Conservation (phyloP, 2,797 vertebrate genomes). For the Cottoperca gobio region DNA sequence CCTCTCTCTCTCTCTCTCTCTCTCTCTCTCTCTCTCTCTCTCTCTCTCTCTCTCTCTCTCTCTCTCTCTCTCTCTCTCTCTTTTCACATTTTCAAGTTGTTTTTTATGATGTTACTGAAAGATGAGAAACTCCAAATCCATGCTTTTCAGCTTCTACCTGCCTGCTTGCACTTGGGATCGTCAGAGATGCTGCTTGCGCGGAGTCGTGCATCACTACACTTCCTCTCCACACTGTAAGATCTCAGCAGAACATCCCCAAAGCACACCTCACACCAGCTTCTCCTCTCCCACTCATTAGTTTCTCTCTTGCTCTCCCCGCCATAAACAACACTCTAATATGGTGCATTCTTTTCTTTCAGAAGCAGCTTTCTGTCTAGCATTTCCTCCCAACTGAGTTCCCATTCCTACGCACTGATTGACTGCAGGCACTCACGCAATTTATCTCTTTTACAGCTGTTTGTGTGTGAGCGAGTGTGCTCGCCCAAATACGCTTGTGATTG, state of each 20-base stretch:
- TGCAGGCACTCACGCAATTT: slow-evolving; percentile 54
- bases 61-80: too few relatives aligned
- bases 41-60: too few relatives aligned
- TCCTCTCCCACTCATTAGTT: slow-evolving; percentile 36
- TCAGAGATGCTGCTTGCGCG: slow-evolving; percentile 35
- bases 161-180: slow-evolving; percentile 40
- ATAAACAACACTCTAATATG: slow-evolving; percentile 61
- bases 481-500: slow-evolving; percentile 33
- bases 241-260: slow-evolving; percentile 56
- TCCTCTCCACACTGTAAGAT: slow-evolving; percentile 42
- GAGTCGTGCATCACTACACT: slow-evolving; percentile 53
- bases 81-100: not conserved
- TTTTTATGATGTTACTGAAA: slow-evolving; percentile 40
- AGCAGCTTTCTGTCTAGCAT: slow-evolving; percentile 44
- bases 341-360: slow-evolving; percentile 47
- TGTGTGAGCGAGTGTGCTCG: not conserved
- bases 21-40: too few relatives aligned
- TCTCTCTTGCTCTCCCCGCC: slow-evolving; percentile 33
- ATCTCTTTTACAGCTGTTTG: slow-evolving; percentile 56
- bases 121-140: slow-evolving; percentile 17
- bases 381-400: slow-evolving; percentile 64
- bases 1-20: too few relatives aligned
- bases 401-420: slow-evolving; percentile 54
- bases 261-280: slow-evolving; percentile 47
- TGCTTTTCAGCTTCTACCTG: slow-evolving; percentile 29